A percentile compares a stretch with the other conserved stretches of the same genome.
Conservation (phyloP, 2,888 invertebrate genomes). For the Habrosyne pyritoides region DNA sequence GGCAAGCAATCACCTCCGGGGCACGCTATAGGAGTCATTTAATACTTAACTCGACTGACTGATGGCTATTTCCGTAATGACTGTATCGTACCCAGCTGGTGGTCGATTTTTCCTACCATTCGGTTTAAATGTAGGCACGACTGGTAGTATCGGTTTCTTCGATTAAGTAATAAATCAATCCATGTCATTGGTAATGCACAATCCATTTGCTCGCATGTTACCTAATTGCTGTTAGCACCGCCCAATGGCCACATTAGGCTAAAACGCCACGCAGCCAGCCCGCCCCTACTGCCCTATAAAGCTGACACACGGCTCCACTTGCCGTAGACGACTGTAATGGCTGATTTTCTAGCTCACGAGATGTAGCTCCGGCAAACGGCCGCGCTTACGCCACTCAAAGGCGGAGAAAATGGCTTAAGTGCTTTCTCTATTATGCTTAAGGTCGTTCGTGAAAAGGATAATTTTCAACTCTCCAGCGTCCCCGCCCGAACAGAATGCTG, state of each 20-base stretch:
- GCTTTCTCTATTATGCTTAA: conserved; percentile 84
- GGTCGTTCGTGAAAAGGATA: conserved; percentile 83
- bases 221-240: conserved; percentile 81
- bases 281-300: conserved; percentile 44
- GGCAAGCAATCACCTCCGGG: conserved; percentile 55
- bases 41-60: conserved; percentile 54
- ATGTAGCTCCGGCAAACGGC: conserved; percentile 77
- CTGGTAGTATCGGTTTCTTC: conserved; percentile 41
- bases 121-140: conserved; percentile 50
- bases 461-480: conserved; percentile 81
- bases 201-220: conserved; percentile 79
- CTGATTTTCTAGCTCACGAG: conserved; percentile 82
- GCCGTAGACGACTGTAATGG: conserved; percentile 74
- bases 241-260: conserved; percentile 78
- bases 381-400: conserved; percentile 83
- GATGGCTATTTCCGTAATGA: conserved; percentile 60
- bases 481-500: conserved; percentile 53
- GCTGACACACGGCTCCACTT: conserved; percentile 57
- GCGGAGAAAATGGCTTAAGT: conserved; percentile 84
- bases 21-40: conserved; percentile 60
- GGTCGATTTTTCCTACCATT: conserved; percentile 17
- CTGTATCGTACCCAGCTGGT: conserved; percentile 62
- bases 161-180: conserved; percentile 77
- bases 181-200: conserved; percentile 78
- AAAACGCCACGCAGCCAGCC: conserved; percentile 59